These are phyloP conservation scores for Bombus waltoni DNA, from an alignment of 1,140 invertebrate genomes.

Conservation along the genomic window DNA sequence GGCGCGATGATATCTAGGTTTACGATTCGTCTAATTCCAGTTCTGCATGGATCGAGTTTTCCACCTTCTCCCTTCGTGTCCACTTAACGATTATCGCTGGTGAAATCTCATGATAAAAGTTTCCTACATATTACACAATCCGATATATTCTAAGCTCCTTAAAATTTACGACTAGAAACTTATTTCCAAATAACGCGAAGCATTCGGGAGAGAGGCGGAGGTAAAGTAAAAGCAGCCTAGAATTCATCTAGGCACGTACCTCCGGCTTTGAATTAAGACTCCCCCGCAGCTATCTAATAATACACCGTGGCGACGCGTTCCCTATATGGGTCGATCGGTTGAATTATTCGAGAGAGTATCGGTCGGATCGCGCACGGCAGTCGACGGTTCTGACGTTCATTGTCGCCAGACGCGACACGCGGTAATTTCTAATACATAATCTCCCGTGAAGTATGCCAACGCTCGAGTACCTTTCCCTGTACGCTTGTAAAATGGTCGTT, in stretches of 20 bases:
- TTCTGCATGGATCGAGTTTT: not conserved
- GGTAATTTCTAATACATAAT: constrained; percentile 46
- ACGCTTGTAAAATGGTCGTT: constrained; percentile 11
- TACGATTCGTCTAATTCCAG: not conserved
- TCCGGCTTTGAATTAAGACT: not conserved
- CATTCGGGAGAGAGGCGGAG: not conserved
- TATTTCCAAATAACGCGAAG: not conserved
- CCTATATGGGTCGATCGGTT: not conserved
- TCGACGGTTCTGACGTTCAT: not conserved
- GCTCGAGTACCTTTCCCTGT: not conserved
- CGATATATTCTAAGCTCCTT: too few relatives aligned
- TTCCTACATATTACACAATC: not conserved
- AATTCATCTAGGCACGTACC: not conserved
- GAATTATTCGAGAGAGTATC: constrained; percentile 2
- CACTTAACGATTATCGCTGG: too few relatives aligned
- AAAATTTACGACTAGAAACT: not conserved
- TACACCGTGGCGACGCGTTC: not conserved
- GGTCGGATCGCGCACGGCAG: not conserved
- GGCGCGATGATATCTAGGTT: not conserved
- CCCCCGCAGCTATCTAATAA: constrained; percentile 16
- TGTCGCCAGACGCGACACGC: not conserved
- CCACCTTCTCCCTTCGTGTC: too few relatives aligned
- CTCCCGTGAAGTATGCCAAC: constrained; percentile 35
- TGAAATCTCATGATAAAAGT: not conserved
- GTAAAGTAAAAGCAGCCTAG: not conserved